phyloP scores from a whole-genome alignment of 2,113 vertebrate genomes.

The Prionailurus viverrinus region DNA sequence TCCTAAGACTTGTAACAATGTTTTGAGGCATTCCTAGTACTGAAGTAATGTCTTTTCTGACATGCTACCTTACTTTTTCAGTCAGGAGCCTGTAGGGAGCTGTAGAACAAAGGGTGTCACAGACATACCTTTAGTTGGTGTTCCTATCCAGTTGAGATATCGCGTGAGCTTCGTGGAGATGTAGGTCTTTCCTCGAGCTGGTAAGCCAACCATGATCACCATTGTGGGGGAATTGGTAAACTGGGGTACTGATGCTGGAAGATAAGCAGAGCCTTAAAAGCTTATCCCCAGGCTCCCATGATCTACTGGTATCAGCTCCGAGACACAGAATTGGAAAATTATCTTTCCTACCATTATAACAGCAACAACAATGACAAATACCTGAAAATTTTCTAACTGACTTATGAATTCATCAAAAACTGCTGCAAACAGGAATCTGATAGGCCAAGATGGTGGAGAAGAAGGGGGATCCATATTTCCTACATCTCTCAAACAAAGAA shows the following conservation, averaged over 20 bases:
- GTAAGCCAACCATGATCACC: constrained; percentile 95
- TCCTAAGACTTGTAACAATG: constrained; percentile 24
- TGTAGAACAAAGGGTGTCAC: constrained; percentile 52
- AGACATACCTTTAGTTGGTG: constrained; percentile 92
- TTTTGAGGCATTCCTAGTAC: neutral
- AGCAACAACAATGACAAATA: neutral
- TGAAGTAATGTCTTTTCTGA: neutral
- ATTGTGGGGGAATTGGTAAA: constrained; percentile 96
- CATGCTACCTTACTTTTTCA: constrained; percentile 21
- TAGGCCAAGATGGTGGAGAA: too few relatives aligned
- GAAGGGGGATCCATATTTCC: too few relatives aligned
- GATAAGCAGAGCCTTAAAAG: constrained; percentile 66
- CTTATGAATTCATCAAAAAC: constrained; percentile 14
- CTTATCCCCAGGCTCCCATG: neutral
- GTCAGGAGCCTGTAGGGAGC: neutral
- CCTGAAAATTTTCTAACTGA: constrained; percentile 17
- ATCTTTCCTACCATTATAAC: neutral
- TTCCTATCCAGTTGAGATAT: constrained; percentile 96
- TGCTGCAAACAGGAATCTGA: neutral
- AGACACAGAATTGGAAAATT: constrained; percentile 29
- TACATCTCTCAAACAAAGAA: too few relatives aligned
- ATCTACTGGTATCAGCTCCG: neutral
- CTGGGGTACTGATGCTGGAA: constrained; percentile 93
- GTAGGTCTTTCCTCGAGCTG: constrained; percentile 94
- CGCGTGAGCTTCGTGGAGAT: constrained; percentile 95